Conservation (phyloP, 2,888 invertebrate species). For the Cataglyphis cursor region DNA sequence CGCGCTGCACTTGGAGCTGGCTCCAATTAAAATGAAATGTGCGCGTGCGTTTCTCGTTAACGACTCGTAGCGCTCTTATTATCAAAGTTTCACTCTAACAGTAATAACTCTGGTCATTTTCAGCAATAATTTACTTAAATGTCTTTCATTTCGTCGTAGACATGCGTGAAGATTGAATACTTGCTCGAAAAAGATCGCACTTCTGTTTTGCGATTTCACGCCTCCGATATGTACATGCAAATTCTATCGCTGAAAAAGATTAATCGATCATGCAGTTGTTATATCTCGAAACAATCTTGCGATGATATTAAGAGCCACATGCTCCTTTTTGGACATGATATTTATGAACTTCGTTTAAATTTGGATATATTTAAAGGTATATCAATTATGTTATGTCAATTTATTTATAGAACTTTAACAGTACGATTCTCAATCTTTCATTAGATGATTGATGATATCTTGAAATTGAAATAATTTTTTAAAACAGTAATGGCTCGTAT, state of each 20-base stretch:
- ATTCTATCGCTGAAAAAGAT: conserved; percentile 1
- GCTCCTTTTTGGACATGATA: neutral
- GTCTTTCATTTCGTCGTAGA: neutral
- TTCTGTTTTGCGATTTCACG: conserved; percentile 4
- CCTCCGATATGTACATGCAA: conserved; percentile 3
- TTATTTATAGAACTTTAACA: neutral
- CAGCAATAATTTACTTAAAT: conserved; percentile 34
- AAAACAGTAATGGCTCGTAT: neutral
- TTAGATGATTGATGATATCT: neutral
- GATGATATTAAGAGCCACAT: neutral
- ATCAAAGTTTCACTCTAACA: conserved; percentile 48
- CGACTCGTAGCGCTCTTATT: conserved; percentile 61
- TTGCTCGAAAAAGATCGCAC: neutral
- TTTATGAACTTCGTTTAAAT: neutral
- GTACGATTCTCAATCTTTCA: neutral
- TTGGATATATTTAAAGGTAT: neutral
- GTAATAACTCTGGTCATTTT: conserved; percentile 28
- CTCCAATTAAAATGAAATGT: conserved; percentile 74
- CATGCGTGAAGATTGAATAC: conserved; percentile 26
- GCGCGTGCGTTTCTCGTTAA: conserved; percentile 62
- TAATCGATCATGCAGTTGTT: neutral
- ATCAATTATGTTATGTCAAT: neutral
- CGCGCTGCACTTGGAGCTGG: conserved; percentile 48
- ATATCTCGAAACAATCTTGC: neutral
- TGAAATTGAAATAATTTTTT: neutral